phyloP scores from a whole-genome alignment of 2,113 vertebrate species.

The Dendrocopos noguchii region DNA sequence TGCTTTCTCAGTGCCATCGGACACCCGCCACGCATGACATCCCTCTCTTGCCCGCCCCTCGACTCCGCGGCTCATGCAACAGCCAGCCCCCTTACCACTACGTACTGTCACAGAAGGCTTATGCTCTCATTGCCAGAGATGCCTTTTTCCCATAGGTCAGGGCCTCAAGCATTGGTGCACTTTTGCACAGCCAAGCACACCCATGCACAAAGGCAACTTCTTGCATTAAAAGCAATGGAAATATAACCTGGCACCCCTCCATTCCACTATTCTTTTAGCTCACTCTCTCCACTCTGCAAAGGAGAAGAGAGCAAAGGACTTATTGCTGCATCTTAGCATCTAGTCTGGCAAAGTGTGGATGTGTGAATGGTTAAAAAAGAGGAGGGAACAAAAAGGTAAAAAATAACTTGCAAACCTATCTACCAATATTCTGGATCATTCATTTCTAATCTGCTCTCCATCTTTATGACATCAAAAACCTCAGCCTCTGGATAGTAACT shows the following conservation, averaged over 20 bases:
- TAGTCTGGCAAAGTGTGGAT: background rate
- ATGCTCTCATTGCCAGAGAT: rapidly evolving
- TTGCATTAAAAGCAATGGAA: background rate
- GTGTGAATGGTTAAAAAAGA: background rate
- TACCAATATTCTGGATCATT: background rate
- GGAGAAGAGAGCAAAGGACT: background rate
- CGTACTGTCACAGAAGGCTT: background rate
- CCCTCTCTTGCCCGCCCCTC: background rate
- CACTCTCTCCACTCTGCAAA: background rate
- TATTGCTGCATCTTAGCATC: background rate
- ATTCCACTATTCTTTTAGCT: rapidly evolving
- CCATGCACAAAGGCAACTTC: rapidly evolving
- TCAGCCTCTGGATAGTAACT: background rate
- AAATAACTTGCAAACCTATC: background rate
- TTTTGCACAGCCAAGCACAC: rapidly evolving
- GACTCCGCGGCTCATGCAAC: rapidly evolving
- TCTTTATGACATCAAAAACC: background rate
- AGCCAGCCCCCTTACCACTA: background rate
- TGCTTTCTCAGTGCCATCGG: rapidly evolving
- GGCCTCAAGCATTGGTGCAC: rapidly evolving
- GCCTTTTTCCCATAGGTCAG: background rate
- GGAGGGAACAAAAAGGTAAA: background rate
- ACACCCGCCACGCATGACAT: rapidly evolving
- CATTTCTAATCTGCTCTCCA: background rate
- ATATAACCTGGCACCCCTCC: background rate